phyloP scores from a whole-genome alignment of 1,140 invertebrate species.

The Drosophila baimaii region DNA sequence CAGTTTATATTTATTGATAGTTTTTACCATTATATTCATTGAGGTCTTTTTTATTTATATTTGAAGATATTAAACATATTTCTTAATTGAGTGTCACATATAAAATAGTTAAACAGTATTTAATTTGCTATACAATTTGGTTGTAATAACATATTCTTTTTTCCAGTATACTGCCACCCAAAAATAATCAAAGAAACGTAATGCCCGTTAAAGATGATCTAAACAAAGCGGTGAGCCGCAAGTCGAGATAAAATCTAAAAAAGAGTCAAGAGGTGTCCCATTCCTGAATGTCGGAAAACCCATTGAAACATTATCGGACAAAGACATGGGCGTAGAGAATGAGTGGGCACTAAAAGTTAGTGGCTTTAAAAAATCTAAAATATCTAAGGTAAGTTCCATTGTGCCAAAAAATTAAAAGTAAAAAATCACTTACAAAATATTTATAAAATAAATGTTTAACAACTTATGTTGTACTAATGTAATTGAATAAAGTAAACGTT shows the following conservation, averaged over 20 bases:
- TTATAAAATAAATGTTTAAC: too few relatives aligned
- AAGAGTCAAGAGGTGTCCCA: not conserved
- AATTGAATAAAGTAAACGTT: too few relatives aligned
- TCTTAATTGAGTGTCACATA: not conserved
- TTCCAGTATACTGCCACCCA: not conserved
- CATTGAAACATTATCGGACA: slow-evolving; percentile 1
- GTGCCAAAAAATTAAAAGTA: too few relatives aligned
- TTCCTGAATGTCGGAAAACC: not conserved
- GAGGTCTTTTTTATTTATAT: not conserved
- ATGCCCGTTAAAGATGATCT: not conserved
- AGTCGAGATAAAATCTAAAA: not conserved
- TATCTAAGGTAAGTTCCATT: too few relatives aligned
- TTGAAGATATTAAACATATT: not conserved
- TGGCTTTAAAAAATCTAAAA: too few relatives aligned
- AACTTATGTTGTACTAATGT: too few relatives aligned
- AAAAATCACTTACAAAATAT: too few relatives aligned
- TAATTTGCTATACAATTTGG: not conserved
- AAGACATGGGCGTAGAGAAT: not conserved
- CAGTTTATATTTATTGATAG: not conserved
- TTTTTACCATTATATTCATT: not conserved
- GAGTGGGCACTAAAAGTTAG: not conserved
- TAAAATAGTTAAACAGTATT: not conserved
- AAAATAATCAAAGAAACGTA: not conserved
- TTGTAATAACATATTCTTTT: not conserved
- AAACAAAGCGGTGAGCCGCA: not conserved